Percentiles rank a stretch among this genome's conserved stretches.
These are phyloP conservation scores for Pristis pectinata DNA, from an alignment of 2,797 vertebrate genomes.

Conservation along the genomic window DNA sequence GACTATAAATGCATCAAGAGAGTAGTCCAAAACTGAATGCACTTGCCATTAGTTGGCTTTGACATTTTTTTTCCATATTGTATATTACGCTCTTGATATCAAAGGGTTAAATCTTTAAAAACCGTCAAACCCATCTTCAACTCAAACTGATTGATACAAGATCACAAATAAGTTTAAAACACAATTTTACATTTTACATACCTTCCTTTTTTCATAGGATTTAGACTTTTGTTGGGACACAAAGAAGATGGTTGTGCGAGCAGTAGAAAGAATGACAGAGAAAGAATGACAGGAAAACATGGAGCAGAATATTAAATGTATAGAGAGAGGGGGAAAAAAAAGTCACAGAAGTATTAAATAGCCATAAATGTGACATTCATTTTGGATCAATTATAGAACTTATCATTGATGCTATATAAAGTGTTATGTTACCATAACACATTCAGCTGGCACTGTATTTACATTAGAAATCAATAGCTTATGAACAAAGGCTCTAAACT, in stretches of 20 bases:
- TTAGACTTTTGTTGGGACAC: slow-evolving; percentile 37
- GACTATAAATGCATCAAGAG: not conserved
- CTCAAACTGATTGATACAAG: not conserved
- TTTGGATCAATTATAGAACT: slow-evolving; percentile 20
- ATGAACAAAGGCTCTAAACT: not conserved
- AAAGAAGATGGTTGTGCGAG: slow-evolving; percentile 32
- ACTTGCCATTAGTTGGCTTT: not conserved
- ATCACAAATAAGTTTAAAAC: not conserved
- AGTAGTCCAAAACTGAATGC: not conserved
- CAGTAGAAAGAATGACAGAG: slow-evolving; percentile 30
- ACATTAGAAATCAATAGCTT: not conserved
- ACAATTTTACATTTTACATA: slow-evolving; percentile 20
- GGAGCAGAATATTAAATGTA: slow-evolving; percentile 49
- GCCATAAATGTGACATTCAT: not conserved
- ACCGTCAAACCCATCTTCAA: slow-evolving; percentile 5
- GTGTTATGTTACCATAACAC: not conserved
- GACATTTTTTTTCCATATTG: not conserved
- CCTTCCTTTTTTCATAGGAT: slow-evolving; percentile 32
- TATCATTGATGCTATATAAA: not conserved
- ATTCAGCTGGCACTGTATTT: not conserved
- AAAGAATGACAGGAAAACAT: slow-evolving; percentile 43
- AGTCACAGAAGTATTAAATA: slow-evolving; percentile 42
- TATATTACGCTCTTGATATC: not conserved
- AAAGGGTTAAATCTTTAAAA: slow-evolving; percentile 16
- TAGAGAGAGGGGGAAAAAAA: slow-evolving; percentile 47